phyloP scores from a whole-genome alignment of 2,888 invertebrate genomes.

The Mimas tiliae region DNA sequence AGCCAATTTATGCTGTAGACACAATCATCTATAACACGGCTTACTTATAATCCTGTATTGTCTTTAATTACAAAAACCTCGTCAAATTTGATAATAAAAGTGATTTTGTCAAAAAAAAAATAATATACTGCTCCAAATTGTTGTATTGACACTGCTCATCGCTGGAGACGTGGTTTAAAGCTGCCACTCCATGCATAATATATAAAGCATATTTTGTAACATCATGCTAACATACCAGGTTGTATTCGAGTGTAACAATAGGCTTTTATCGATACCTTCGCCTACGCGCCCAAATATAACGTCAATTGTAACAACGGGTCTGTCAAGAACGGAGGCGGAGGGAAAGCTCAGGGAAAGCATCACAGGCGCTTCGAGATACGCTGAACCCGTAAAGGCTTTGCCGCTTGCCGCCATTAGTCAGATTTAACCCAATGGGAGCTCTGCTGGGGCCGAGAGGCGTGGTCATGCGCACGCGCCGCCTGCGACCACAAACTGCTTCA shows the following conservation, averaged over 20 bases:
- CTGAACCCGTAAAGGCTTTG: constrained; percentile 59
- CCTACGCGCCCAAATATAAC: constrained; percentile 68
- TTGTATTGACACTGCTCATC: neutral
- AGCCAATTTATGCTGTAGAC: too few species aligned
- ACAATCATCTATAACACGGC: too few species aligned
- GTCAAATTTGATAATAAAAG: neutral
- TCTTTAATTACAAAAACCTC: too few species aligned
- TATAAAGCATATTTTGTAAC: constrained; percentile 20
- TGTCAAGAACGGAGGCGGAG: constrained; percentile 69
- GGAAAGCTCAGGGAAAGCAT: constrained; percentile 68
- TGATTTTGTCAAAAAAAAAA: neutral
- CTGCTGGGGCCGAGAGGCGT: constrained; percentile 52
- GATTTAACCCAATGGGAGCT: constrained; percentile 57
- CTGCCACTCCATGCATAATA: constrained; percentile 1
- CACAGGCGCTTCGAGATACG: constrained; percentile 44
- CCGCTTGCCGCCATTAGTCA: constrained; percentile 63
- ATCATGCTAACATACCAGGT: constrained; percentile 34
- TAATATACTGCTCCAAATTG: neutral
- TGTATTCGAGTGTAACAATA: constrained; percentile 55
- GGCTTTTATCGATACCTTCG: constrained; percentile 61
- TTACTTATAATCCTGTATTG: too few species aligned
- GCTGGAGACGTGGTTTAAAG: constrained; percentile 2
- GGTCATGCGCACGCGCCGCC: constrained; percentile 79
- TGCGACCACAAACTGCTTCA: constrained; percentile 56
- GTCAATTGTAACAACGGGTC: constrained; percentile 59